A percentile compares a stretch with the other conserved stretches of the same genome.
Evolutionary conservation across 2,113 vertebrate genomes (phyloP).

Genomic region (Meles meles): DNA sequence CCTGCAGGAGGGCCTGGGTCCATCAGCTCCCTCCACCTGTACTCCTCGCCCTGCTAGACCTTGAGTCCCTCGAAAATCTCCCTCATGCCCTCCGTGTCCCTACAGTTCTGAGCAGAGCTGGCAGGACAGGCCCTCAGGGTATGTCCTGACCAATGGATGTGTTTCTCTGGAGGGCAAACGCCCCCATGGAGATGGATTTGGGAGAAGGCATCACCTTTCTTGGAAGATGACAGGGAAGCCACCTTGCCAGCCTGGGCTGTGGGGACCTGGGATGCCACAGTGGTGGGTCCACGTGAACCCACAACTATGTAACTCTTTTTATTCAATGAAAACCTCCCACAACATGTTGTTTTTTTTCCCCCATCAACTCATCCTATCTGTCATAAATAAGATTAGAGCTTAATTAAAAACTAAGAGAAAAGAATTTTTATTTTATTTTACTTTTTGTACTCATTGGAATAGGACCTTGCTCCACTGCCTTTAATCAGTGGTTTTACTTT

Average conservation of each 20-base stretch:
- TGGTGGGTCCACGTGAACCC: background rate
- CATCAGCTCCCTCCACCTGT: accelerated
- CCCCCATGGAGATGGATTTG: background rate
- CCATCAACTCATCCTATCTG: background rate
- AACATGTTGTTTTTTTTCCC: background rate
- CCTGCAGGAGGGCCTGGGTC: background rate
- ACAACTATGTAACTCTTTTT: background rate
- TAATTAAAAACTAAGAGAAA: background rate
- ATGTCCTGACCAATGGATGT: background rate
- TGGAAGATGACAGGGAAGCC: background rate
- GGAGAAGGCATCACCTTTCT: background rate
- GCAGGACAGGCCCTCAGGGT: background rate
- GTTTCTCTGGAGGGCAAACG: background rate
- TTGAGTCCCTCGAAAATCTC: background rate
- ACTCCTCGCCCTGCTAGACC: background rate
- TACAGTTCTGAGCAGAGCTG: background rate
- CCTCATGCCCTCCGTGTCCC: background rate
- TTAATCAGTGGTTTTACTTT: background rate
- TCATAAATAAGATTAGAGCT: background rate
- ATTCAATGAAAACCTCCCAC: background rate
- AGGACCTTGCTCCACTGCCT: background rate
- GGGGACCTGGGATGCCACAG: background rate
- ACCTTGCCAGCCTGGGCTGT: background rate
- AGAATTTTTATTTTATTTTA: background rate
- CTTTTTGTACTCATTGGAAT: background rate